Evolutionary conservation across 2,797 vertebrate species (phyloP), one percentile per base, ranked within the genome.

Genomic region (Poeciliopsis paucimaculata): DNA sequence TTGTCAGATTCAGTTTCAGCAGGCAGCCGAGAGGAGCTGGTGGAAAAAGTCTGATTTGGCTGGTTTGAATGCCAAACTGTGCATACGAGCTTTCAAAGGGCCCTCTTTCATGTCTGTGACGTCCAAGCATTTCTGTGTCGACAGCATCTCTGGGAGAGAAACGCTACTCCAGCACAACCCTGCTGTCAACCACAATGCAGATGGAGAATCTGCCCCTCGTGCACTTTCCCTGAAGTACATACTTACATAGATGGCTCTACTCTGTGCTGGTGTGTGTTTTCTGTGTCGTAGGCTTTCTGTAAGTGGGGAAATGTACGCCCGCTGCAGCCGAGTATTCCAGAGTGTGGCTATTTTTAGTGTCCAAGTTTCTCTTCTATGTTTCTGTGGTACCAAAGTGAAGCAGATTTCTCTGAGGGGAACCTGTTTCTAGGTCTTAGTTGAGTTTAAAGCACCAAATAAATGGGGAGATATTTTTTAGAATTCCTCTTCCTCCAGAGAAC

Each of bases 1-100:
- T 72, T 87, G 82, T 95, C 93, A 93, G 91, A 89, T 93, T 92
- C 91, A 88, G 89, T 92, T 93, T 92, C 84, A 70, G 90, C 90
- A 87, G 82, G 88, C 12, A 55, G 85, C 81, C 60, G 82, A 89
- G 89, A 86, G 71, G 74, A 90, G 88, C 86, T 81, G 82, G 82
- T 88, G 75, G 85, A 79, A 87, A 86, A 88, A 78, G 80, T 90
- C 87, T 92, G 84, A 84, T 90, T 91, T 28, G 41, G 81, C 83
- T 88, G 88, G 88, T 89, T 85, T 28, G 68, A 80, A 90, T 84
- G 91, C 91, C 92, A 91, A 71, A 88, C 82, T 86, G 86, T 83
- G 88, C 79, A 62, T 78, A 73, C 46, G 87, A 81, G 87, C 86
- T 91, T 92, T 92, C 86, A 90, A 78, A 90, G 73, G 77, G 75